Base-by-base conservation (phyloP, 2,888 invertebrate species). In the Ethmia dodecea region DNA sequence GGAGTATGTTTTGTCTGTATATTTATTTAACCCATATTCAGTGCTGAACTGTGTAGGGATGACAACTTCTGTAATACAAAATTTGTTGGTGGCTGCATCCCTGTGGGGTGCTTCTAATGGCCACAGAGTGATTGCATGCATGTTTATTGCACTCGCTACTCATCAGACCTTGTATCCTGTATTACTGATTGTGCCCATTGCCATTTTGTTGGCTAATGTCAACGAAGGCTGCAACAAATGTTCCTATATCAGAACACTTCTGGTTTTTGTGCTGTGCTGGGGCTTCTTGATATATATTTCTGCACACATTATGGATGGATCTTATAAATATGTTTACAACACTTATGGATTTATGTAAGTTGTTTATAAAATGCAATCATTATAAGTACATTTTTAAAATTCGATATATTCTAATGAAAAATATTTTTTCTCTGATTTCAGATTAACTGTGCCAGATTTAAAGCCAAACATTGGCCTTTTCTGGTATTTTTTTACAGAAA, bases 401-500 rank as follows among this genome's bases (percentile, higher is more conserved):
- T n/a, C n/a, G n/a, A n/a, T n/a, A n/a, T n/a, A n/a, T 1, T 22
- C n/a, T 9, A 22, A 22, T 22, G 3, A 22, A 20, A 20, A 22
- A 22, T 4, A 22, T 22, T 8, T 9, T 1, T 22, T 4, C n/a
- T 22, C n/a, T n/a, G n/a, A 24, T 76, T 90, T 70, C 83, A 97
- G 96, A 61, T 88, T 98, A 46, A 91, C 91, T 11, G 97, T 97
- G 33, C 95, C 96, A 1, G 99, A 99, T 72, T 86, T 99, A 45
- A 94, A 95, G 53, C 99, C 99, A 13, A 99, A 99, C 68, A 94
- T 98, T 54, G 99, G 99, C 0, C 86, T 99, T 1, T 99, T 98
- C 76, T 99, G 99, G 99, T 99, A 99, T 67, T 99, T 99, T 81
- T 99, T 99, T 75, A 98, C 98, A 0, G 99, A 99, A 88, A 98